Evolutionary conservation across 1,140 invertebrate genomes (phyloP).

Genomic region (Antheraea pernyi): DNA sequence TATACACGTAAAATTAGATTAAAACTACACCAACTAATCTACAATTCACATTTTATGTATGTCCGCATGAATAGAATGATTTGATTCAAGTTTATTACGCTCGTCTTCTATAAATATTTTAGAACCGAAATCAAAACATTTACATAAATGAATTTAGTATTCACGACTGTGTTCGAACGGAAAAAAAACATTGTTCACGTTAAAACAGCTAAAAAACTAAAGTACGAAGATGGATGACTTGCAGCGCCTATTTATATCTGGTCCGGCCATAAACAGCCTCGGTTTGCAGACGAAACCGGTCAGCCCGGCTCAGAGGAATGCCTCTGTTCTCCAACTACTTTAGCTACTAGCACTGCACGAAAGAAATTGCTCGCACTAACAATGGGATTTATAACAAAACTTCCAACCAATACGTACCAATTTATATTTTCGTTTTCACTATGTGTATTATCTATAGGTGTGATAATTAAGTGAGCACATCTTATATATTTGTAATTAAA

Average conservation of each 20-base stretch:
- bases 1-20: background rate
- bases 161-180: background rate
- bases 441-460: background rate
- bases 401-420: background rate
- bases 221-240: conserved; percentile 64
- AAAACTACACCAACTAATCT: background rate
- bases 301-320: conserved; percentile 61
- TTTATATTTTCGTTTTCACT: background rate
- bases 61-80: background rate
- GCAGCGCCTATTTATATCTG: conserved; percentile 73
- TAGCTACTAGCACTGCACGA: conserved; percentile 42
- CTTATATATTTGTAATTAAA: no score
- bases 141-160: background rate
- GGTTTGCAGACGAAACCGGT: conserved; percentile 57
- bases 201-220: conserved; percentile 36
- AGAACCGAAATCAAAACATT: background rate
- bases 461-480: no score
- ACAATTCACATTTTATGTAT: background rate
- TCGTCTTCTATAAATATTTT: background rate
- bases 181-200: conserved; percentile 4
- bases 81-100: background rate
- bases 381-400: conserved; percentile 55
- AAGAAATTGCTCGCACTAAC: conserved; percentile 58
- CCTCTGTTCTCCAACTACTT: conserved; percentile 57
- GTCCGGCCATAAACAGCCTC: conserved; percentile 68